Conservation (phyloP, 2,113 vertebrate genomes). For the Okapia johnstoni region DNA sequence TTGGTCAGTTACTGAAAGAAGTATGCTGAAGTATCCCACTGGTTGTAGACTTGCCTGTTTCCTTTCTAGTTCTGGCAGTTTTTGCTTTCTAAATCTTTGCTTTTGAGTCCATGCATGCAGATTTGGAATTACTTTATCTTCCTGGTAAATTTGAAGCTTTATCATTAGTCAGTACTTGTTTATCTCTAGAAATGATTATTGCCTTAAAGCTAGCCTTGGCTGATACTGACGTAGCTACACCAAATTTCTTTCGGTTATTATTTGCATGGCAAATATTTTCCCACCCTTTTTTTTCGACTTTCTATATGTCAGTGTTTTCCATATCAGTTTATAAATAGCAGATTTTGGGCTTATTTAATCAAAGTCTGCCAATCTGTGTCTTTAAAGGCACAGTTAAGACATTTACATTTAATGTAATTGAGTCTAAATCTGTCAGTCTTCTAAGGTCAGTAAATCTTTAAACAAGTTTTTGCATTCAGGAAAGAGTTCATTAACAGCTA, state of each 20-base stretch:
- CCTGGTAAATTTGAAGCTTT: background rate
- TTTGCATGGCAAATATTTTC: background rate
- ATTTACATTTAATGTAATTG: conserved; percentile 20
- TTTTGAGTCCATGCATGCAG: background rate
- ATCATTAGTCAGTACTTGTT: background rate
- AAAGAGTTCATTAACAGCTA: background rate
- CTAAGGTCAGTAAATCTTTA: conserved; percentile 1
- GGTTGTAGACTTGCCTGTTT: background rate
- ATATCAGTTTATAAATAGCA: background rate
- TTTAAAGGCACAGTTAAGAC: background rate
- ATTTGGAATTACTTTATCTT: background rate
- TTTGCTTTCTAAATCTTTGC: background rate
- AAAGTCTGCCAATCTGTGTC: background rate
- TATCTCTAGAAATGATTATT: background rate
- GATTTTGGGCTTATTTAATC: conserved; percentile 15
- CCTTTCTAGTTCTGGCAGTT: background rate
- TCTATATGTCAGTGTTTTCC: background rate
- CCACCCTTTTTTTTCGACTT: background rate
- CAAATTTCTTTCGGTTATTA: background rate
- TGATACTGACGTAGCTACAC: background rate
- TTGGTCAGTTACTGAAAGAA: background rate
- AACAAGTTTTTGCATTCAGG: background rate
- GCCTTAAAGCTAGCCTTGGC: background rate
- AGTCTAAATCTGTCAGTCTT: background rate
- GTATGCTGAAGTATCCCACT: background rate